Evolutionary conservation across 35 echinoderm and acorn worm genomes (phyloP), one percentile per base, ranked within the genome.

Genomic region (Ophioderma brevispina): DNA sequence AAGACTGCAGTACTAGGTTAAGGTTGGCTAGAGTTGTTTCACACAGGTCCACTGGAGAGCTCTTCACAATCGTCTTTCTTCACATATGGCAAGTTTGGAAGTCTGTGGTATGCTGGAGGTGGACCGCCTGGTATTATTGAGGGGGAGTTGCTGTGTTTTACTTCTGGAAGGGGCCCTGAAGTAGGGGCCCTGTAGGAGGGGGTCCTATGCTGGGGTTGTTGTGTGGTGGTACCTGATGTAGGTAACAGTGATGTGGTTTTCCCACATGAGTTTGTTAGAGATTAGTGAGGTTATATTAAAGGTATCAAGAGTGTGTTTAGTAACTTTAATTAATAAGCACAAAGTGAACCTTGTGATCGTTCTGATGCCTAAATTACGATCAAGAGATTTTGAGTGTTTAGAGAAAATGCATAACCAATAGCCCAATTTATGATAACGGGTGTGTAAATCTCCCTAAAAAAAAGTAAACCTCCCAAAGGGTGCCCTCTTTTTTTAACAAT

Each of bases 21-120:
- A 83, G 81, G 25, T 83, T 32, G 25, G 81, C 43, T 19, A 83
- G 1, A 43, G 81, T 43, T 0, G 81, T 83, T 32, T 49, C 40
- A 43, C 38, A 49, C n/a, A 31, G 21, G 33, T 46, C 81, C 23
- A 31, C 81, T 43, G 81, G 40, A 32, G 32, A 32, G 25, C 25
- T 49, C n/a, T 32, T 83, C 81, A 1, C 31, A 32, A 18, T 83
- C 17, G 33, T 21, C 81, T 83, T 83, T 40, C 31, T 33, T 33
- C 38, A 49, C 81, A 49, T 32, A 17, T 81, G 79, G 50, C 81
- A 21, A 33, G 33, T n/a, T 33, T 31, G 81, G 21, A 31, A 14
- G 10, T 14, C 13, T 15, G 37, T 83, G 37, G 52, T n/a, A 83
- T 2, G 40, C 13, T 50, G 32, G 40, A 14, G 52, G 39, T 8